Conservation (phyloP, 2,888 invertebrate genomes). For the Rhopalosiphum nymphaeae region DNA sequence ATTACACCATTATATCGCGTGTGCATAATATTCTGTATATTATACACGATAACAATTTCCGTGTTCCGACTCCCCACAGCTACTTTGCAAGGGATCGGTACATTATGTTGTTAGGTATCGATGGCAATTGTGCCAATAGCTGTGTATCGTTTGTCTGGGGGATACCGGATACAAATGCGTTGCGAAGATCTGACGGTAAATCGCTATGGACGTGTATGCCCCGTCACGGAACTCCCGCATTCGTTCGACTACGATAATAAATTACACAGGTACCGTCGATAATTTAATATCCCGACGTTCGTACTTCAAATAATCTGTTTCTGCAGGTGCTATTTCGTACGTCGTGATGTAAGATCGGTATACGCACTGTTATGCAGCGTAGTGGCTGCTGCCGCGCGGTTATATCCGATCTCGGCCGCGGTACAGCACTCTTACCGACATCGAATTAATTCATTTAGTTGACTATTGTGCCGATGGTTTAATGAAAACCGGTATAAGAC, state of each 20-base stretch:
- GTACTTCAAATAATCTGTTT: not conserved
- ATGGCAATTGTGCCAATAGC: not conserved
- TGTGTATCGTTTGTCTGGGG: not conserved
- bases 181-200: not conserved
- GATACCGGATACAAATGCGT: not conserved
- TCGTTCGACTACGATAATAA: not conserved
- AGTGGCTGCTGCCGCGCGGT: not conserved
- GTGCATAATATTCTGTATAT: too few species aligned
- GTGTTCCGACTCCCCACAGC: not conserved
- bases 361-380: not conserved
- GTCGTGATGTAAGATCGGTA: not conserved
- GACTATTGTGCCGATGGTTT: too few species aligned
- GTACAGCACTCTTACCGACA: not conserved
- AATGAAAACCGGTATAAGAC: too few species aligned
- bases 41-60: too few species aligned
- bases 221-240: not conserved
- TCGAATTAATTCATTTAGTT: not conserved
- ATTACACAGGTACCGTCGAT: not conserved
- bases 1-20: too few species aligned
- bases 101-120: not conserved
- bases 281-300: not conserved
- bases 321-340: not conserved
- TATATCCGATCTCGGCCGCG: not conserved
- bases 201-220: not conserved
- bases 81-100: not conserved